Conservation (phyloP, 2,113 vertebrate species). For the Montifringilla adamsi region DNA sequence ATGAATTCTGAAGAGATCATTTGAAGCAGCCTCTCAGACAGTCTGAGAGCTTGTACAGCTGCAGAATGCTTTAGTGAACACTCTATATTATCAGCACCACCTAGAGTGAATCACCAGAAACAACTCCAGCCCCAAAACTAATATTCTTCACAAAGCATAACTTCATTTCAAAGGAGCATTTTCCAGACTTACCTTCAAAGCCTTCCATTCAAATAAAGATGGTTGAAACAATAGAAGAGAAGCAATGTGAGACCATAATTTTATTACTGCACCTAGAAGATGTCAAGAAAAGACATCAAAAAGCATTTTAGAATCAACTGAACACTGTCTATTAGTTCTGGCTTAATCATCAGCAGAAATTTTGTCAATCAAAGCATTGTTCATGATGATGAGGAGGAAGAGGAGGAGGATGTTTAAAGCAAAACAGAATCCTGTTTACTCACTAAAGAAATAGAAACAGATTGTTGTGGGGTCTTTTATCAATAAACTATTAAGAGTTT, state of each 20-base stretch:
- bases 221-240: background rate
- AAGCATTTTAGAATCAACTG: background rate
- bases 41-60: background rate
- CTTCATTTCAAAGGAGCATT: background rate
- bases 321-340: background rate
- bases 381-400: background rate
- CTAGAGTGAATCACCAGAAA: slow-evolving; percentile 34
- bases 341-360: background rate
- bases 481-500: background rate
- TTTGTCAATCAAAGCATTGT: background rate
- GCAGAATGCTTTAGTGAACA: background rate
- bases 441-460: background rate
- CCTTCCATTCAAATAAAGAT: background rate
- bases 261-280: background rate
- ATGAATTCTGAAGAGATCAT: background rate
- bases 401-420: background rate
- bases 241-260: background rate
- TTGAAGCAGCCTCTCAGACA: background rate
- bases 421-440: background rate
- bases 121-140: background rate
- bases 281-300: background rate
- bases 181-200: background rate
- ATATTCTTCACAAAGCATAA: background rate
- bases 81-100: slow-evolving; percentile 32
- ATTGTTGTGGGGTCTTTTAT: background rate